phyloP scores from a whole-genome alignment of 2,888 invertebrate genomes.

The Drosophila kuntzei region DNA sequence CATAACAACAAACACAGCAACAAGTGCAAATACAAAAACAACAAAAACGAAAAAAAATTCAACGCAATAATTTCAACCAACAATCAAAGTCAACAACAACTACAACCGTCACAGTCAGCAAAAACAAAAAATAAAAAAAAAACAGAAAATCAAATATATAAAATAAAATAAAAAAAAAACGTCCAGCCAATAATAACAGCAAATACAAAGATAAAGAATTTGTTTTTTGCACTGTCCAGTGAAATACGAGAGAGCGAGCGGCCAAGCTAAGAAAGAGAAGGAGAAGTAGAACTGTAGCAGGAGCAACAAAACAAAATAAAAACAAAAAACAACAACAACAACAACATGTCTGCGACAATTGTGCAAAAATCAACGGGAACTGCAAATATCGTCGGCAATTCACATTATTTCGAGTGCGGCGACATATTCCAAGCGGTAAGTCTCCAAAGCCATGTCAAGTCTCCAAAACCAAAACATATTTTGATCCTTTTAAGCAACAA shows the following conservation, averaged over 20 bases:
- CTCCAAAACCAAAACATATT: not conserved
- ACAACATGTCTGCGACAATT: slow-evolving; percentile 70
- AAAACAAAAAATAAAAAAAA: slow-evolving; percentile 34
- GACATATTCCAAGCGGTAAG: slow-evolving; percentile 68
- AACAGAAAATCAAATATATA: slow-evolving; percentile 20
- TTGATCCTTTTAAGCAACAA: not conserved
- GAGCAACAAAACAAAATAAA: slow-evolving; percentile 19
- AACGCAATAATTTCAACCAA: slow-evolving; percentile 35
- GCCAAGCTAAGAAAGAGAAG: not conserved
- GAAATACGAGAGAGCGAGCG: slow-evolving; percentile 40
- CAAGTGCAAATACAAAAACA: slow-evolving; percentile 49
- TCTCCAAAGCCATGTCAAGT: slow-evolving; percentile 14
- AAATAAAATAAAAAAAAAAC: slow-evolving; percentile 30
- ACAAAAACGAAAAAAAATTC: slow-evolving; percentile 26
- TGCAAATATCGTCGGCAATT: slow-evolving; percentile 57
- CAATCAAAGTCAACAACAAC: slow-evolving; percentile 25
- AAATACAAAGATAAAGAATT: slow-evolving; percentile 54
- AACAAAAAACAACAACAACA: slow-evolving; percentile 20
- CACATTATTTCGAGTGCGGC: slow-evolving; percentile 65
- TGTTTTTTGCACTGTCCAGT: slow-evolving; percentile 53
- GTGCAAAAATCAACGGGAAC: slow-evolving; percentile 63
- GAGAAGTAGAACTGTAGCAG: slow-evolving; percentile 5
- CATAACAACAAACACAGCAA: slow-evolving; percentile 41
- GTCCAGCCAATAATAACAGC: slow-evolving; percentile 36
- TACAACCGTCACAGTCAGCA: slow-evolving; percentile 38